phyloP scores from a whole-genome alignment of 2,113 vertebrate genomes.

The Lamprotornis superbus region DNA sequence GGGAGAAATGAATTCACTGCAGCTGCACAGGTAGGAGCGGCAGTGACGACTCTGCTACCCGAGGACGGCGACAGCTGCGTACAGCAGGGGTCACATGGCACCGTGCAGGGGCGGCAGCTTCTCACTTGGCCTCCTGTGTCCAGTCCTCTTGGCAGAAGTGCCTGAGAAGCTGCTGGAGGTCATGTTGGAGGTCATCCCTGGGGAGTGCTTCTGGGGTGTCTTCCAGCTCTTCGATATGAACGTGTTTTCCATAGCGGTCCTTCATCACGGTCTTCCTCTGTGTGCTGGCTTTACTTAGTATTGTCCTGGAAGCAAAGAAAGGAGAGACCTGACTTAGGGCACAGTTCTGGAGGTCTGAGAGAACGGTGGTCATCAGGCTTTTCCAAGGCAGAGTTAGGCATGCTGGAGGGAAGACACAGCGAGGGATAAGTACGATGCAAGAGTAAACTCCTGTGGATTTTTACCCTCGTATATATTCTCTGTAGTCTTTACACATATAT shows the following conservation, averaged over 20 bases:
- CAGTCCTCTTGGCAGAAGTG: conserved; percentile 81
- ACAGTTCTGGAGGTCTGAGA: too few relatives aligned
- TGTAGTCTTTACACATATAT: background rate
- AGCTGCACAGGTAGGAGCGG: conserved; percentile 51
- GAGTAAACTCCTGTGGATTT: background rate
- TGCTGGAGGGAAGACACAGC: background rate
- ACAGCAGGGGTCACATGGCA: conserved; percentile 36
- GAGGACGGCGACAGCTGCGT: background rate
- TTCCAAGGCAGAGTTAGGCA: background rate
- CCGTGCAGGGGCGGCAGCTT: conserved; percentile 58
- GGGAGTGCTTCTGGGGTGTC: conserved; percentile 82
- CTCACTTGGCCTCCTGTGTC: conserved; percentile 72
- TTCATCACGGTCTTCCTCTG: conserved; percentile 96
- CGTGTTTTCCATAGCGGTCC: conserved; percentile 82
- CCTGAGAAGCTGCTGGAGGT: conserved; percentile 88
- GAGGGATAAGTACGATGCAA: background rate
- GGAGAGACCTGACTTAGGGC: background rate
- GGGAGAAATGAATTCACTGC: conserved; percentile 41
- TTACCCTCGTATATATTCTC: background rate
- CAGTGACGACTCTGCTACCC: conserved; percentile 8
- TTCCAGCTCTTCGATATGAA: conserved; percentile 87
- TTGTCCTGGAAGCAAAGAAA: conserved; percentile 75
- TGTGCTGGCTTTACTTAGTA: conserved; percentile 85
- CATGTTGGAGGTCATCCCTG: conserved; percentile 85
- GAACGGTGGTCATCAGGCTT: background rate